Evolutionary conservation across 2,888 invertebrate species (phyloP), one percentile per base, ranked within the genome.

Genomic region (Monopis laevigella): DNA sequence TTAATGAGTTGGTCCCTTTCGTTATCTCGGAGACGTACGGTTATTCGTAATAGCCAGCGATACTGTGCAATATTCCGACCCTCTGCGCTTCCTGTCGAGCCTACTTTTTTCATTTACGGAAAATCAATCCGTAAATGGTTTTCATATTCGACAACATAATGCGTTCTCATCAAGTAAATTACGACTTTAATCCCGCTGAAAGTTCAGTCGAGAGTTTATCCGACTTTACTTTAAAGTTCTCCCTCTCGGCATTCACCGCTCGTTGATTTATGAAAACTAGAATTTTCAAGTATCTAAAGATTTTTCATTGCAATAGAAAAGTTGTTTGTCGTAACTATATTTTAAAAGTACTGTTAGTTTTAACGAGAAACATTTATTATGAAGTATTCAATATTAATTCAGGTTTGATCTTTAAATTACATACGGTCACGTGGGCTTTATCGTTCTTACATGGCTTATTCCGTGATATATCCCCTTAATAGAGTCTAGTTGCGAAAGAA

Each of bases 221-320:
- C 61, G 59, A 68, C 61, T 65, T 70, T 64, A 66, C 66, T 69
- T 72, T 62, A 63, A 74, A 74, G 61, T 72, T 71, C 54, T 58
- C 58, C 60, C 51, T 59, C 59, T 51, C 58, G 57, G 58, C 62
- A 65, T 72, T 72, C 67, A 67, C 53, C 61, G 64, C 62, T 59
- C 54, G 53, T 61, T 72, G 69, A 74, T 75, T 77, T 74, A 73
- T 73, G 64, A 62, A 72, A 71, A 70, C 69, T 74, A 68, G 64
- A 66, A 64, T 65, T 66, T 56, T 64, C 53, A 64, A 65, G 55
- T 51, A 56, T 61, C 58, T 62, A 62, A 63, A 63, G 61, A 63
- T 65, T 64, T 65, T 66, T 62, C 61, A 60, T 62, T 59, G 57
- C 57, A 58, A 55, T 51, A 51, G 52, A 11, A 21, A 32, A 17